Percentiles rank a stretch among this genome's conserved stretches.
Evolutionary conservation across 2,888 invertebrate species (phyloP).

Genomic region (Oscheius sp.): DNA sequence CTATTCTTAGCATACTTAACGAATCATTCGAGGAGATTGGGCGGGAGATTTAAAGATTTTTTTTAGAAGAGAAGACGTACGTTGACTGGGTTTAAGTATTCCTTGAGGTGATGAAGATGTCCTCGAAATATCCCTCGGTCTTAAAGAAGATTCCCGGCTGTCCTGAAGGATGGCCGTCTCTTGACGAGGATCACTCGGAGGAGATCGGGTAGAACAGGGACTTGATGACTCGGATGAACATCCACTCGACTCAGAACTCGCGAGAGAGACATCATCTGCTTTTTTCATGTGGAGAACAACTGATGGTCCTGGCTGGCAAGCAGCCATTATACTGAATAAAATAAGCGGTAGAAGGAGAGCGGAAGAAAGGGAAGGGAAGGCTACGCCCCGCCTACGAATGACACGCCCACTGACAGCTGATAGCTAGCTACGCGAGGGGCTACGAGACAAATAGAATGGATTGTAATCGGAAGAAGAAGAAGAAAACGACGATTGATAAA

Average conservation of each 20-base stretch:
- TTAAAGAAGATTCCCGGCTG: conserved; percentile 7
- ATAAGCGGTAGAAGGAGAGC: background rate
- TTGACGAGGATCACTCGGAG: conserved; percentile 21
- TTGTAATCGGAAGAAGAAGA: conserved; percentile 11
- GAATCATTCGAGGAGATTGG: background rate
- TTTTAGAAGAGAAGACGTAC: background rate
- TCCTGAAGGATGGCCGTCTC: conserved; percentile 26
- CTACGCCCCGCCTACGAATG: conserved; percentile 20
- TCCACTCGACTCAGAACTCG: conserved; percentile 52
- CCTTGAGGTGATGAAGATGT: conserved; percentile 1
- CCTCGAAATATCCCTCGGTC: conserved; percentile 6
- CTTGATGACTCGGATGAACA: conserved; percentile 40
- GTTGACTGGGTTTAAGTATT: background rate
- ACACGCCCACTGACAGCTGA: conserved; percentile 29
- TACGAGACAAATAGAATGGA: conserved; percentile 28
- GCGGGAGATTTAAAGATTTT: background rate
- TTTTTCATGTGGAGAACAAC: conserved; percentile 43
- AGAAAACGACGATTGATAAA: background rate
- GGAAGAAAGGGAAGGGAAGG: conserved; percentile 4
- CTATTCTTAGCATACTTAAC: no score
- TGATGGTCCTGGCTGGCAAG: conserved; percentile 35
- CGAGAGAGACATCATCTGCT: conserved; percentile 40
- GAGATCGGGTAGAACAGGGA: conserved; percentile 29
- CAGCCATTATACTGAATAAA: conserved; percentile 14
- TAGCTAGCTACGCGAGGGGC: conserved; percentile 15